These are phyloP conservation scores for Diabrotica balteata DNA, from an alignment of 2,888 invertebrate genomes.

Conservation along the genomic window DNA sequence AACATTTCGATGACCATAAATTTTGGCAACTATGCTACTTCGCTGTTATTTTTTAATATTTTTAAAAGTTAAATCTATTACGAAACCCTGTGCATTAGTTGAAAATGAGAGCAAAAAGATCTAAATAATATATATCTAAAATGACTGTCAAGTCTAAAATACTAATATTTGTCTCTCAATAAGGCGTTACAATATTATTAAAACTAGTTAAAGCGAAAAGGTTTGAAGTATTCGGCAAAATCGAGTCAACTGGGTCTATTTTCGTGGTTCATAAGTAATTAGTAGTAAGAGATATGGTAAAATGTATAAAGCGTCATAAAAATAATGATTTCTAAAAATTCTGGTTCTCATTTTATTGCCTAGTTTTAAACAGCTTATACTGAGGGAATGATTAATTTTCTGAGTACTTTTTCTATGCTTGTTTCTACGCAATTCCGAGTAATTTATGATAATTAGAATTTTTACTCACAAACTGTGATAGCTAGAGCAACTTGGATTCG, in stretches of 20 bases:
- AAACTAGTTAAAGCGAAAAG: constrained; percentile 38
- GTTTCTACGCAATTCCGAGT: too few relatives aligned
- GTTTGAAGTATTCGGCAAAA: constrained; percentile 29
- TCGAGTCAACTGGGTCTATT: constrained; percentile 8
- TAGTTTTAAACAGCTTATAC: too few relatives aligned
- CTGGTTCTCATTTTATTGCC: too few relatives aligned
- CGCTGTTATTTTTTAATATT: constrained; percentile 49
- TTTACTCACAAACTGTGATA: too few relatives aligned
- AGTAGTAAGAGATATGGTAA: too few relatives aligned
- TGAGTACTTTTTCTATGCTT: too few relatives aligned
- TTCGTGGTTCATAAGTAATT: not conserved
- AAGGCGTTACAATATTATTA: constrained; percentile 45
- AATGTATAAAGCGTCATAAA: too few relatives aligned
- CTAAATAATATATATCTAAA: constrained; percentile 34
- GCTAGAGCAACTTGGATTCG: too few relatives aligned
- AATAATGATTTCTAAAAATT: too few relatives aligned
- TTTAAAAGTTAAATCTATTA: constrained; percentile 42
- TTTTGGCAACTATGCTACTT: constrained; percentile 52
- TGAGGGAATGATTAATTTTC: too few relatives aligned
- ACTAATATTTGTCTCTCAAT: constrained; percentile 51
- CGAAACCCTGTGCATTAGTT: constrained; percentile 55
- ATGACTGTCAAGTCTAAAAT: constrained; percentile 37
- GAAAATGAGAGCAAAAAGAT: constrained; percentile 44
- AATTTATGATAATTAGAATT: too few relatives aligned
- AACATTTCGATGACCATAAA: constrained; percentile 39